These are phyloP conservation scores for Meloe dianella DNA, from an alignment of 2,888 invertebrate species.

Conservation along the genomic window DNA sequence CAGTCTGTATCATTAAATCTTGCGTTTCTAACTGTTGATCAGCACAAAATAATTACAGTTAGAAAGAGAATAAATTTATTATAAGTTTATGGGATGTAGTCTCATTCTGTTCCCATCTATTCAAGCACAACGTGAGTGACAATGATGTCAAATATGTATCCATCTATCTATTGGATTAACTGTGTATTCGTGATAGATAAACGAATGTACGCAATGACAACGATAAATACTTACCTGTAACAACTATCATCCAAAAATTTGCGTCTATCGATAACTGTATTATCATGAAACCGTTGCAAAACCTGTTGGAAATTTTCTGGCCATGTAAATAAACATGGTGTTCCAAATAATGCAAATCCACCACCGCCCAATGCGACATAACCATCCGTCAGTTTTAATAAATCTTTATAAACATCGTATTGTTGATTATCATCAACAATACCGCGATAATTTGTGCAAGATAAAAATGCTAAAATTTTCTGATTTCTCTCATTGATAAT, in stretches of 20 bases:
- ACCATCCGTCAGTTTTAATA: slow-evolving; percentile 73
- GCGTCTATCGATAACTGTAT: slow-evolving; percentile 71
- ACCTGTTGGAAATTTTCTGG: slow-evolving; percentile 75
- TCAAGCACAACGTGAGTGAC: too few relatives aligned
- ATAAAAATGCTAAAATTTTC: slow-evolving; percentile 89
- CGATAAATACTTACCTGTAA: slow-evolving; percentile 67
- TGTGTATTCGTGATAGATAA: too few relatives aligned
- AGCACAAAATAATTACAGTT: too few relatives aligned
- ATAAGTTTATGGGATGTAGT: too few relatives aligned
- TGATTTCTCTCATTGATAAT: slow-evolving; percentile 67
- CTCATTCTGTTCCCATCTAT: too few relatives aligned
- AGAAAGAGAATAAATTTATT: too few relatives aligned
- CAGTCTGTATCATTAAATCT: too few relatives aligned
- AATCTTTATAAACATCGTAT: slow-evolving; percentile 65
- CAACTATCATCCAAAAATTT: slow-evolving; percentile 90
- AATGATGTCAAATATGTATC: background rate
- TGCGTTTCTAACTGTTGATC: too few relatives aligned
- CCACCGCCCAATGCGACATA: slow-evolving; percentile 93
- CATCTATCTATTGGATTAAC: too few relatives aligned
- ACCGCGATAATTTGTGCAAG: slow-evolving; percentile 69
- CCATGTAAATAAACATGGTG: slow-evolving; percentile 91
- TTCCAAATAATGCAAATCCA: slow-evolving; percentile 89
- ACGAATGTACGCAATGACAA: too few relatives aligned
- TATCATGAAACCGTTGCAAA: slow-evolving; percentile 64
- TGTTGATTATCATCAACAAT: slow-evolving; percentile 47